Conservation (phyloP, 2,888 invertebrate species). For the Quadroppia sp. region DNA sequence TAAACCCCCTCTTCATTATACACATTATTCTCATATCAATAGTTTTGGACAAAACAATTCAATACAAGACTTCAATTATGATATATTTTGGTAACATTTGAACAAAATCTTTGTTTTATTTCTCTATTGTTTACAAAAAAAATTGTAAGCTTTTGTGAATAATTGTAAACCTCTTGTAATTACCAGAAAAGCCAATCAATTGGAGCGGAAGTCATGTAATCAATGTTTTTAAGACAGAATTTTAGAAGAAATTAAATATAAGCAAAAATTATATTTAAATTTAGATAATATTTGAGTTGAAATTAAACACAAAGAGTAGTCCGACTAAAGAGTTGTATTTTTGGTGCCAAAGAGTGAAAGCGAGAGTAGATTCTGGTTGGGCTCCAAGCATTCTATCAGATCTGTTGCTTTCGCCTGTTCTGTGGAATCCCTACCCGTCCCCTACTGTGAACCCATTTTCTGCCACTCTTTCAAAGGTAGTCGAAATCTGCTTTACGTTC, state of each 20-base stretch:
- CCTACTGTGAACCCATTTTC: conserved; percentile 17
- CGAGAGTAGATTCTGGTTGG: background rate
- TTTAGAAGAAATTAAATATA: background rate
- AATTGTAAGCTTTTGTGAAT: background rate
- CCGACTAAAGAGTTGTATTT: background rate
- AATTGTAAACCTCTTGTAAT: background rate
- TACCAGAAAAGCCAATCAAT: background rate
- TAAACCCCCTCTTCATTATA: background rate
- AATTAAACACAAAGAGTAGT: background rate
- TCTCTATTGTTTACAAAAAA: background rate
- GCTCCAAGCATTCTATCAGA: conserved; percentile 25
- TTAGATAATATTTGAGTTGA: background rate
- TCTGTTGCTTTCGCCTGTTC: background rate
- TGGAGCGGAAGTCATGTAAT: background rate
- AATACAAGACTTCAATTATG: conserved; percentile 7
- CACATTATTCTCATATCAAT: conserved; percentile 6
- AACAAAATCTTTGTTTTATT: background rate
- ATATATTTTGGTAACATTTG: background rate
- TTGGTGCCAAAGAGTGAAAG: conserved; percentile 27
- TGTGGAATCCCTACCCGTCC: background rate
- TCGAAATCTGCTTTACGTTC: conserved; percentile 27
- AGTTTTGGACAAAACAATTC: conserved; percentile 23
- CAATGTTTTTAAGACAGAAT: background rate
- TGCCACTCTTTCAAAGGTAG: conserved; percentile 20
- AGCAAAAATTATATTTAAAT: background rate